Evolutionary conservation across 1,140 invertebrate genomes (phyloP).

Genomic region (Vollenhovia emeryi): DNA sequence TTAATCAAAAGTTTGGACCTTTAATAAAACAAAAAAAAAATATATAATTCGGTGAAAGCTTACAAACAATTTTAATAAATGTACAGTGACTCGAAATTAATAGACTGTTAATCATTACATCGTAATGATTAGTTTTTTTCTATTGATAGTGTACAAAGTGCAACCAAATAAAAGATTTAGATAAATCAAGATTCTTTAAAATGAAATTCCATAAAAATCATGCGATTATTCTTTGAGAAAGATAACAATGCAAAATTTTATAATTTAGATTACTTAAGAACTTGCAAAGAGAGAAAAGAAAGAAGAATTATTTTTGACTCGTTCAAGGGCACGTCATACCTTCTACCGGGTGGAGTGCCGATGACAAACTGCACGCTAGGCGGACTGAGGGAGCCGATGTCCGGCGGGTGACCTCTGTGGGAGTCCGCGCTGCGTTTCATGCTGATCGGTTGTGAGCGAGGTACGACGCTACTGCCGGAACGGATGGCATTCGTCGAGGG

Average conservation of each 20-base stretch:
- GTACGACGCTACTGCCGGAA: slow-evolving; percentile 85
- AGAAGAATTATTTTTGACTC: not conserved
- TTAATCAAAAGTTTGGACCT: not conserved
- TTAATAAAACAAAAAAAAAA: not conserved
- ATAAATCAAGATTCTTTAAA: not conserved
- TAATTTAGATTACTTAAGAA: not conserved
- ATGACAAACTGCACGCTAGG: slow-evolving; percentile 96
- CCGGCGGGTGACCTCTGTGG: slow-evolving; percentile 87
- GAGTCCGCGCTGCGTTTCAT: slow-evolving; percentile 90
- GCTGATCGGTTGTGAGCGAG: slow-evolving; percentile 93
- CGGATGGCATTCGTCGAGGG: slow-evolving; percentile 74
- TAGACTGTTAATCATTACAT: not conserved
- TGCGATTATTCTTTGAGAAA: not conserved
- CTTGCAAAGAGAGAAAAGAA: not conserved
- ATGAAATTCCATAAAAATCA: not conserved
- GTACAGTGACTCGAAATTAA: not conserved
- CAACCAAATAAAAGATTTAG: not conserved
- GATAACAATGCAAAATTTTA: not conserved
- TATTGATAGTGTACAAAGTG: not conserved
- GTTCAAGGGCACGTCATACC: slow-evolving; percentile 64
- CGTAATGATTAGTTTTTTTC: not conserved
- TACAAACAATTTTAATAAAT: not conserved
- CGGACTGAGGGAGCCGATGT: slow-evolving; percentile 95
- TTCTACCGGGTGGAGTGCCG: slow-evolving; percentile 93
- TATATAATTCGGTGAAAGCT: no score